These are phyloP conservation scores for Zoanthus gigantus DNA, from an alignment of 92 coral and sea anemone species.

Conservation along the genomic window DNA sequence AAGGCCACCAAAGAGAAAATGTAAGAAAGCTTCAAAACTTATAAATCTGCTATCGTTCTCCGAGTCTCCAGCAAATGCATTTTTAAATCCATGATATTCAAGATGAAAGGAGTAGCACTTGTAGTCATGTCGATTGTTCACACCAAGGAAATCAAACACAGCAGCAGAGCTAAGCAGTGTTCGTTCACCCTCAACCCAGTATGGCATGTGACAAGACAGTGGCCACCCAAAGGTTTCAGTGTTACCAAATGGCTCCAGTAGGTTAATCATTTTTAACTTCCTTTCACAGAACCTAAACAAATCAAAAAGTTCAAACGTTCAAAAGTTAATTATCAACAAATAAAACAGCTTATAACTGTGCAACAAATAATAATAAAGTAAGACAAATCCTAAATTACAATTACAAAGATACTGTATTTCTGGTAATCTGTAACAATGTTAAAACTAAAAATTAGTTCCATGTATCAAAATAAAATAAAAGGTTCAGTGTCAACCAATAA, in stretches of 20 bases:
- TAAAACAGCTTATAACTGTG: too few relatives aligned
- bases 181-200: constrained; percentile 36
- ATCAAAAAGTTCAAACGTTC: not conserved
- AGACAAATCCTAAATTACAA: too few relatives aligned
- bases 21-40: constrained; percentile 34
- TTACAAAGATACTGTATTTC: too few relatives aligned
- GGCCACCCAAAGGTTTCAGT: constrained; percentile 50
- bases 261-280: not conserved
- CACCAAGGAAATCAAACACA: constrained; percentile 34
- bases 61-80: constrained; percentile 42
- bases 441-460: too few relatives aligned
- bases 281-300: not conserved
- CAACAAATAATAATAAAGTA: too few relatives aligned
- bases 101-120: constrained; percentile 43
- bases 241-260: constrained; percentile 28
- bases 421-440: too few relatives aligned
- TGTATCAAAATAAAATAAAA: too few relatives aligned
- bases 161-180: constrained; percentile 40
- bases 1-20: constrained; percentile 39
- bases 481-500: too few relatives aligned
- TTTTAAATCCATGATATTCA: constrained; percentile 43
- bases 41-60: constrained; percentile 20
- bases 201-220: constrained; percentile 44
- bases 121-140: constrained; percentile 15
- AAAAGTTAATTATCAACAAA: not conserved